phyloP scores from a whole-genome alignment of 2,888 invertebrate species.

The Melieria picta region DNA sequence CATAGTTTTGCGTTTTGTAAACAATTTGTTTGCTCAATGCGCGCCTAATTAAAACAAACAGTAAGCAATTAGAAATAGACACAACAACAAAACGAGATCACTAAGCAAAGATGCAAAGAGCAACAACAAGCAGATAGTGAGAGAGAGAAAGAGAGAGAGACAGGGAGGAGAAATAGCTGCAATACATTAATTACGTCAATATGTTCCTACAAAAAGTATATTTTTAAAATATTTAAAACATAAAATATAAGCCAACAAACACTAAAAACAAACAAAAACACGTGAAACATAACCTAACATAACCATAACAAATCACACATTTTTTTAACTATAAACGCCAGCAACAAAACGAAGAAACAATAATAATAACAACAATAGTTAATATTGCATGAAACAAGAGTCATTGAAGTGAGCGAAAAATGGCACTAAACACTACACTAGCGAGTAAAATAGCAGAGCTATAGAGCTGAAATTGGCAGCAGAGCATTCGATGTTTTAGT shows the following conservation, averaged over 20 bases:
- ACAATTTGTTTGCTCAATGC: no score
- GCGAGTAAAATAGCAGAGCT: no score
- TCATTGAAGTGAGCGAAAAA: no score
- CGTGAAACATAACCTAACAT: constrained; percentile 9
- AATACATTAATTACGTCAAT: constrained; percentile 67
- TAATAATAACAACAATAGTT: constrained; percentile 9
- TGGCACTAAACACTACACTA: no score
- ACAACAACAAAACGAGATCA: background rate
- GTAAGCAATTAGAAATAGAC: background rate
- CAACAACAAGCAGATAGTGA: background rate
- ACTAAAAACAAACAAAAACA: constrained; percentile 35
- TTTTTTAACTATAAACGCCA: constrained; percentile 47
- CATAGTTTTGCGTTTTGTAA: no score
- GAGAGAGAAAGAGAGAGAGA: constrained; percentile 29
- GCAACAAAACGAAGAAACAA: constrained; percentile 38
- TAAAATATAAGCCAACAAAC: constrained; percentile 31
- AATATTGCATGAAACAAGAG: no score
- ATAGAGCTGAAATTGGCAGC: no score
- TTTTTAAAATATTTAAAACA: constrained; percentile 41
- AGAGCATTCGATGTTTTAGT: no score
- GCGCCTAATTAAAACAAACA: constrained; percentile 6
- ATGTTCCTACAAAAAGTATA: constrained; percentile 63
- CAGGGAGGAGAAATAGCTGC: constrained; percentile 61
- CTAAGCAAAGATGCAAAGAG: no score
- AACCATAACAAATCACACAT: background rate